Percentiles rank a stretch among this genome's conserved stretches.
Evolutionary conservation across 1,140 invertebrate species (phyloP).

Genomic region (Sarcophaga bullata): DNA sequence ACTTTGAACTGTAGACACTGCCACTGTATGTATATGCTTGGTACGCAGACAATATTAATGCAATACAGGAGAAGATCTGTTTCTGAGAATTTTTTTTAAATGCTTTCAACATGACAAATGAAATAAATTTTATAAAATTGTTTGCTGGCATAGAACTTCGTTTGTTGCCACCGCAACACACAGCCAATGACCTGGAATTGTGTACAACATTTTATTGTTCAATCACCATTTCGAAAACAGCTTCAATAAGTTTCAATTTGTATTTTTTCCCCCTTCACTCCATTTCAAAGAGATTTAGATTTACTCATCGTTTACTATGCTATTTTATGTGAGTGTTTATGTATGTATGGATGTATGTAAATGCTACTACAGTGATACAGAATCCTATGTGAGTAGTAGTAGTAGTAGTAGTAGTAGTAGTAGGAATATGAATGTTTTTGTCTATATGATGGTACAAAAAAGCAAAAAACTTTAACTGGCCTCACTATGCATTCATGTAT

Average conservation of each 20-base stretch:
- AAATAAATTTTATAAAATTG: neutral
- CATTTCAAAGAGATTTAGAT: conserved; percentile 41
- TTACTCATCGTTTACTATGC: conserved; percentile 36
- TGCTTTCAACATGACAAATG: too few species aligned
- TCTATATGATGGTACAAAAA: too few species aligned
- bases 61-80: too few species aligned
- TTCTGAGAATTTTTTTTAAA: too few species aligned
- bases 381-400: neutral
- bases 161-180: conserved; percentile 1
- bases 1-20: too few species aligned
- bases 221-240: conserved; percentile 37
- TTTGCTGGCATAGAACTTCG: conserved; percentile 14
- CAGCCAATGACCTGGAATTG: conserved; percentile 40
- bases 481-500: conserved; percentile 7
- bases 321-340: conserved; percentile 22
- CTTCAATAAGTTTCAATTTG: conserved; percentile 40
- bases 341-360: neutral
- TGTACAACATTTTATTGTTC: conserved; percentile 40
- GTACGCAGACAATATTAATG: too few species aligned
- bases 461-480: conserved; percentile 1
- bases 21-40: too few species aligned
- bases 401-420: neutral
- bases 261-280: conserved; percentile 21
- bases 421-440: too few species aligned
- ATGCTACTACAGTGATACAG: neutral